Base-by-base conservation (phyloP, 2,797 vertebrate species). In the Chrysocyon brachyurus region DNA sequence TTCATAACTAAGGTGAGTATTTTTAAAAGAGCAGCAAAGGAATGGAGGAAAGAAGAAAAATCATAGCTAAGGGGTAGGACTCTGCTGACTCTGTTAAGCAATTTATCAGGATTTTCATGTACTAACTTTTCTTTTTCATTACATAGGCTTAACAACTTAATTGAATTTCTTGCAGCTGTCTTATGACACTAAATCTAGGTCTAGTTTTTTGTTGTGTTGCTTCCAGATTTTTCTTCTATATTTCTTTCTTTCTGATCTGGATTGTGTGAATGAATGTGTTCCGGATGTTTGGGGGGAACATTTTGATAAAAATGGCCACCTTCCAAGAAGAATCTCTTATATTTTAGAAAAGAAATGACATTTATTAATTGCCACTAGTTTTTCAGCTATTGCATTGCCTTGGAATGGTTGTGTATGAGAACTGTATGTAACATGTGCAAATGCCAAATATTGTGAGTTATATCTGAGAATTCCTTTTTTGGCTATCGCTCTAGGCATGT, bases 371-470 rank as follows among this genome's bases (percentile, higher is more conserved):
- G 75, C 28, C 66, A 92, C 54, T 36, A 19, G 68, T 56, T 94
- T 98, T 88, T 96, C 46, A 82, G 40, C 90, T 96, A 57, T 24
- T 88, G 21, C 36, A 15, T 72, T 94, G 40, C 40, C 56, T 92
- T 96, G 86, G 49, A 89, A 75, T 84, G 57, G 40, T 89, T 84
- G 56, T 78, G 33, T 81, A 59, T 94, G 33, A 97, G 68, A 95
- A 57, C 21, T 96, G 26, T 66, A 97, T 96, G 26, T 66, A 97
- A 94, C 95, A 72, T 70, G 24, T 90, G 12, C 57, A 90, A 90
- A 97, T 90, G 64, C 49, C 73, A 96, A 33, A 85, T 88, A 94
- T 83, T 94, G 26, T 94, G 33, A 68, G 24, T 91, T 49, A 70
- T 78, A 78, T 77, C 40, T 92, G 82, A 96, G 72, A 86, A 91